Conservation (phyloP, 2,797 vertebrate genomes). For the Xyrichtys novacula region DNA sequence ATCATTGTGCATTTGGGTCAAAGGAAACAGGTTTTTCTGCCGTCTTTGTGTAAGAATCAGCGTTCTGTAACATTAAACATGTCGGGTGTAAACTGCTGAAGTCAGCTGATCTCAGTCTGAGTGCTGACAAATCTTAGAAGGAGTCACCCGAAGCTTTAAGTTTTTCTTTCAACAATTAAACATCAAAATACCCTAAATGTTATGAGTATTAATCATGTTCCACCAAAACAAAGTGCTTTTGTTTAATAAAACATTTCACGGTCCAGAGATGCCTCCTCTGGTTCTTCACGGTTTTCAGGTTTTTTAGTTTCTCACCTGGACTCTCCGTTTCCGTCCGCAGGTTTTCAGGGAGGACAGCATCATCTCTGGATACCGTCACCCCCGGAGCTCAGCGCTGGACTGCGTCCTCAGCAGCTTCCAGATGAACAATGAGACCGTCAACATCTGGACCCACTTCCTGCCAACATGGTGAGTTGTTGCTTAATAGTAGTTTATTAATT, state of each 20-base stretch:
- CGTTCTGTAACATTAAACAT: not conserved
- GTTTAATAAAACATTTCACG: not conserved
- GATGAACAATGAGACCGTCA: constrained; percentile 92
- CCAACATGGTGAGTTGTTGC: constrained; percentile 90
- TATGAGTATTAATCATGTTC: too few species aligned
- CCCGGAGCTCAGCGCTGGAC: constrained; percentile 90
- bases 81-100: not conserved
- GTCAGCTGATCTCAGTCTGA: not conserved
- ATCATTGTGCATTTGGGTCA: not conserved
- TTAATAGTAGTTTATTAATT: too few species aligned
- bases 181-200: too few species aligned
- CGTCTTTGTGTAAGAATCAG: not conserved
- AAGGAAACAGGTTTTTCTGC: constrained; percentile 1
- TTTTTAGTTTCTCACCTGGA: not conserved
- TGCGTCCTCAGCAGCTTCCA: constrained; percentile 94
- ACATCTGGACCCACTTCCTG: constrained; percentile 95
- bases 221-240: too few species aligned
- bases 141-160: not conserved
- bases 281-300: too few species aligned
- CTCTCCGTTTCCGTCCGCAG: constrained; percentile 68
- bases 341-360: constrained; percentile 93
- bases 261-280: not conserved
- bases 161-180: too few species aligned
- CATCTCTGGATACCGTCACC: constrained; percentile 91
- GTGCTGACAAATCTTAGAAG: not conserved